Base-by-base conservation (phyloP, 1,140 invertebrate species). In the Aphaenogaster ashmeadi region DNA sequence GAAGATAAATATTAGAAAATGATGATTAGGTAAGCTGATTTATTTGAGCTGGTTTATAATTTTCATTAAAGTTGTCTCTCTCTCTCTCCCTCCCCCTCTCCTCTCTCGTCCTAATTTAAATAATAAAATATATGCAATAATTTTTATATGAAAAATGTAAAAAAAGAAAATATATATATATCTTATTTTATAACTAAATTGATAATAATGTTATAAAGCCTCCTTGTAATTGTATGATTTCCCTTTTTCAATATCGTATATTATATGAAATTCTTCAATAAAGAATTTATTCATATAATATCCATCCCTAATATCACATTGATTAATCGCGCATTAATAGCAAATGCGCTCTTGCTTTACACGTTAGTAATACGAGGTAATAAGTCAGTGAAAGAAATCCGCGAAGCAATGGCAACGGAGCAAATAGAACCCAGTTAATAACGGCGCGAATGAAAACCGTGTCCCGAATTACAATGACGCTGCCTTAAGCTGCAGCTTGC, bases 401-500 rank as follows among this genome's bases (percentile, higher is more conserved):
- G 8, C 38, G 8, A 60, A 75, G 72, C 38, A 44, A 36, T 60
- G 38, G 36, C 36, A 60, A 38, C 13, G 15, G 15, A 21, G 38
- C 54, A 77, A 27, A 60, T 77, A 77, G 54, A 60, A 77, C n/a
- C 2, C 8, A 8, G 54, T 77, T 77, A 75, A 41, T 77, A 77
- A 60, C 21, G 15, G 18, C 8, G 52, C 38, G 54, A 77, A 77
- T 41, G 38, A 77, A 56, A 77, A 54, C 36, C 74, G 36, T 77
- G 74, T 13, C 21, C 54, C 54, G 54, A 77, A 60, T 60, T 77
- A 56, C 74, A 77, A 60, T 15, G 4, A 21, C 15, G 54, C 38
- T 58, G 8, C 74, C n/a, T 41, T 77, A 77, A 77, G 74, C 52
- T 58, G 52, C 36, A 75, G 52, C 36, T 75, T 58, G 72, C 74